These are phyloP conservation scores for Poecile atricapillus DNA, from an alignment of 2,113 vertebrate genomes.

Conservation along the genomic window DNA sequence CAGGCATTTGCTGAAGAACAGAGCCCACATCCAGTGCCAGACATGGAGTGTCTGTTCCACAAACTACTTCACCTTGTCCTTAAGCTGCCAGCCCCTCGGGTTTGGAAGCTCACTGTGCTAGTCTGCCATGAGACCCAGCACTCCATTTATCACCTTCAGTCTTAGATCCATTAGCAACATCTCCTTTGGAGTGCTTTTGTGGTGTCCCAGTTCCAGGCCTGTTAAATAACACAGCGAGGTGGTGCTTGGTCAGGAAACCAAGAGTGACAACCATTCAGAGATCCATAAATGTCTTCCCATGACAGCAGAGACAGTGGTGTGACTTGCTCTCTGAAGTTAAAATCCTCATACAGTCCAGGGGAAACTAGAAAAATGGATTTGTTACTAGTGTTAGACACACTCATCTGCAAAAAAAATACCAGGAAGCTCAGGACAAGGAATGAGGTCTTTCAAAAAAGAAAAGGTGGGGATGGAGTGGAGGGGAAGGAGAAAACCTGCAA, in stretches of 20 bases:
- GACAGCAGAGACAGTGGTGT: conserved; percentile 28
- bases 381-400: background rate
- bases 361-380: background rate
- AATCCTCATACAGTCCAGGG: background rate
- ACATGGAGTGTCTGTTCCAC: background rate
- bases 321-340: conserved; percentile 46
- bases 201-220: background rate
- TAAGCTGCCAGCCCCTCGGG: background rate
- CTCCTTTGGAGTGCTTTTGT: background rate
- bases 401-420: background rate
- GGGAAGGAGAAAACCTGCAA: background rate
- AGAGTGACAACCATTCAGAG: background rate
- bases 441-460: background rate
- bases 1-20: background rate
- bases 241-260: background rate
- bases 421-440: background rate
- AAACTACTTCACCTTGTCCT: background rate
- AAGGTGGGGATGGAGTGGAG: accelerated
- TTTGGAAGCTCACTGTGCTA: background rate
- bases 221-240: background rate
- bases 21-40: background rate
- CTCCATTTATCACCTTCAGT: background rate
- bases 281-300: conserved; percentile 17
- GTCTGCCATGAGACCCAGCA: background rate
- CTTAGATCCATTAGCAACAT: background rate